Evolutionary conservation across 92 coral and sea anemone genomes (phyloP).

Genomic region (Plumapathes pennacea): DNA sequence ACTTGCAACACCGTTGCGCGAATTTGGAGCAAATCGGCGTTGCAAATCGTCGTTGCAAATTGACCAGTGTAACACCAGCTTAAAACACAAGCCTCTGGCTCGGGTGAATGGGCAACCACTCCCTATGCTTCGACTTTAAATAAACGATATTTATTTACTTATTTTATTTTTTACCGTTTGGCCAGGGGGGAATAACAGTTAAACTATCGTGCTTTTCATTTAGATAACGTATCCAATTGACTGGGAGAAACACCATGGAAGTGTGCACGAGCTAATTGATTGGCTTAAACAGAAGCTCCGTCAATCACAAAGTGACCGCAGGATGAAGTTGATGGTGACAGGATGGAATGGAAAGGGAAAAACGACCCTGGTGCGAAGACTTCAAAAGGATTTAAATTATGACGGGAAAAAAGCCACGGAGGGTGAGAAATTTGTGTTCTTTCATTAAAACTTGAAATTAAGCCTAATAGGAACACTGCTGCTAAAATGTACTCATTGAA

Average conservation of each 20-base stretch:
- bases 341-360: slow-evolving; percentile 69
- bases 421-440: slow-evolving; percentile 31
- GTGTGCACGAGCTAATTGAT: slow-evolving; percentile 28
- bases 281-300: slow-evolving; percentile 35
- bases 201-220: neutral
- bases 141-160: too few species aligned
- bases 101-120: too few species aligned
- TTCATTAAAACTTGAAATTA: neutral
- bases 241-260: slow-evolving; percentile 1
- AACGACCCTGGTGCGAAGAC: slow-evolving; percentile 66
- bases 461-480: too few species aligned
- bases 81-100: too few species aligned
- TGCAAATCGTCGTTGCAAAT: too few species aligned
- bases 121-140: too few species aligned
- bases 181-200: too few species aligned
- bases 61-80: too few species aligned
- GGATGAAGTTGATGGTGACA: slow-evolving; percentile 59
- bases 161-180: too few species aligned
- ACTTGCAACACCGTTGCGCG: too few species aligned
- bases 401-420: slow-evolving; percentile 48
- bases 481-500: too few species aligned
- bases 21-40: too few species aligned
- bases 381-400: slow-evolving; percentile 37
- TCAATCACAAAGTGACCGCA: slow-evolving; percentile 21
- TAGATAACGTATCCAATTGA: slow-evolving; percentile 63